These are phyloP conservation scores for Invenusta paracnida DNA, from an alignment of 2,888 invertebrate genomes.

Conservation along the genomic window DNA sequence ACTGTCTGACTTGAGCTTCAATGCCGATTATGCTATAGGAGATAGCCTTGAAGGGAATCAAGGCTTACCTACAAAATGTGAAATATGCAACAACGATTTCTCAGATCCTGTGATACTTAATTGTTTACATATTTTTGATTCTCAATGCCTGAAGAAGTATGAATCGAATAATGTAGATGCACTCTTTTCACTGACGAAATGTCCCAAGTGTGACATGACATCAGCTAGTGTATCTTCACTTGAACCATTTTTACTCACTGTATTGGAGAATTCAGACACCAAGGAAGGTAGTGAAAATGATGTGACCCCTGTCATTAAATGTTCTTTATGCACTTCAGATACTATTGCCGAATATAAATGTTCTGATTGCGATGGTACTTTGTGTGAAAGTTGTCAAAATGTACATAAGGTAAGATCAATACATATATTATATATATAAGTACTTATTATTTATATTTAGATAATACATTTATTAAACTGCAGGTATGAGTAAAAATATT, in stretches of 20 bases:
- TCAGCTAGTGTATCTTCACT: constrained; percentile 12
- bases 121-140: constrained; percentile 41
- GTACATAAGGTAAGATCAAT: constrained; percentile 41
- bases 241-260: constrained; percentile 4
- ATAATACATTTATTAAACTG: background rate
- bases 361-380: constrained; percentile 40
- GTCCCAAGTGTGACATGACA: constrained; percentile 32
- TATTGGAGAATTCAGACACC: background rate
- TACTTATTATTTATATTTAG: background rate
- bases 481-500: no score
- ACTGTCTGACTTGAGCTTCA: constrained; percentile 3
- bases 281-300: background rate
- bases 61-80: constrained; percentile 32
- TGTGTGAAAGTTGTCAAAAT: constrained; percentile 37
- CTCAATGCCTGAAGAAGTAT: constrained; percentile 37
- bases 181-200: constrained; percentile 22
- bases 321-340: constrained; percentile 40
- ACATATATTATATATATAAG: no score
- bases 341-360: constrained; percentile 36
- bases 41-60: constrained; percentile 23
- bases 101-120: constrained; percentile 35
- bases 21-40: constrained; percentile 28
- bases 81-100: constrained; percentile 33
- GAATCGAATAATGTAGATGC: constrained; percentile 11
- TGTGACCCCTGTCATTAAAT: background rate